Evolutionary conservation across 2,888 invertebrate species (phyloP), one percentile per base, ranked within the genome.

Genomic region (Hirtodrosophila alboralis): DNA sequence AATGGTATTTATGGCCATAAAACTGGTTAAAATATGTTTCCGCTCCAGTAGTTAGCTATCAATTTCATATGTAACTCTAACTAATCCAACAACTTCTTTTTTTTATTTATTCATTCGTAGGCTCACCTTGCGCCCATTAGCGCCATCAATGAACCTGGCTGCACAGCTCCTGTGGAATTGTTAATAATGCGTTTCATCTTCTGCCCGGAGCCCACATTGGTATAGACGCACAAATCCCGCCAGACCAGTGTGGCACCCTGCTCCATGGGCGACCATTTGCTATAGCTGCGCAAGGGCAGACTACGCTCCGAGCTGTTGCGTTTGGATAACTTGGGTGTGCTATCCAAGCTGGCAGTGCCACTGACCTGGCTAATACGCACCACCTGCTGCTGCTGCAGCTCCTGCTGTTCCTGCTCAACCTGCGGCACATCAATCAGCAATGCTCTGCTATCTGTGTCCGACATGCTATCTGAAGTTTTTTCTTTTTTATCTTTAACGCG

Each of bases 141-240:
- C 0, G 96, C 96, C 62, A 96, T 95, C 74, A 97, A 91, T 70
- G 94, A 94, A 5, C 96, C 96, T 6, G 96, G 94, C 84, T 94
- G 94, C 4, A 96, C 94, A 26, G 95, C 95, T 37, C 97, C 97
- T 64, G 94, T 94, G 3, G 95, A 96, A 95, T 93, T 94, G 87
- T 95, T 95, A 27, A 96, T 94, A 41, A 96, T 93, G 75, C 95
- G 92, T 89, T 95, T 95, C 84, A 94, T 92, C 18, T 91, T 88
- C 33, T 84, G 88, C 10, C 89, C 70, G 78, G 91, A 63, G 88
- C 92, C 80, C 26, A 78, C 79, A 59, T 88, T 88, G 7, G 94
- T 93, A 77, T 95, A 95, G 1, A 96, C 94, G 30, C 94, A 94
- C 0, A 96, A 90, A 86, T 96, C 95, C 38, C 93, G 92, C 96